These are phyloP conservation scores for Aproaerema taeniolella DNA, from an alignment of 2,888 invertebrate genomes.

Conservation along the genomic window DNA sequence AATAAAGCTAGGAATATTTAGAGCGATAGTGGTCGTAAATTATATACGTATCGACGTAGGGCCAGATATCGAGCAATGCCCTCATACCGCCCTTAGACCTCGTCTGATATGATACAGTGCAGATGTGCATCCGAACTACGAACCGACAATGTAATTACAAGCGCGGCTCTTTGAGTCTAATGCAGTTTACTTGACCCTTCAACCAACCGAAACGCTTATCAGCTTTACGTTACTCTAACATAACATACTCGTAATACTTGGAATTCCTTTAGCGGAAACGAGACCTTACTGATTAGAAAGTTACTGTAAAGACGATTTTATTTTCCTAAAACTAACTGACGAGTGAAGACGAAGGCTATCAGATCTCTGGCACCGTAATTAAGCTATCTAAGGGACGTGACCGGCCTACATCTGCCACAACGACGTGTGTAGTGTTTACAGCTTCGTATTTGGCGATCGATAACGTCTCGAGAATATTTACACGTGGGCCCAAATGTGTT, in stretches of 20 bases:
- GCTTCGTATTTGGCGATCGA: constrained; percentile 53
- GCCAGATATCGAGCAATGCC: constrained; percentile 59
- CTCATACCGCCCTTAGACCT: constrained; percentile 54
- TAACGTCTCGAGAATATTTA: constrained; percentile 57
- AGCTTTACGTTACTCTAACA: neutral
- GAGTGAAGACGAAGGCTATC: constrained; percentile 26
- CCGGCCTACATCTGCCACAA: constrained; percentile 50
- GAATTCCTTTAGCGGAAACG: neutral
- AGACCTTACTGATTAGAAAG: too few relatives aligned
- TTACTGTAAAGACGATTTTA: neutral
- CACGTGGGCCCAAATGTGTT: constrained; percentile 53
- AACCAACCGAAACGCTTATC: neutral
- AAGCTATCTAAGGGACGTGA: constrained; percentile 42
- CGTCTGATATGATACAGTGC: constrained; percentile 29
- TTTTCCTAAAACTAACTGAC: neutral
- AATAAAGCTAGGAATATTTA: constrained; percentile 41
- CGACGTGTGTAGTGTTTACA: constrained; percentile 44
- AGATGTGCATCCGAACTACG: constrained; percentile 41
- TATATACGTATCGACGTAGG: constrained; percentile 53
- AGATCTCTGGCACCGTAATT: constrained; percentile 42
- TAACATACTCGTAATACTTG: neutral
- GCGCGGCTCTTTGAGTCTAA: constrained; percentile 25
- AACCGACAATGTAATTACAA: constrained; percentile 16
- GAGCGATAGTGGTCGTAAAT: constrained; percentile 61
- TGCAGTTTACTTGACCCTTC: constrained; percentile 1